Percentiles rank a stretch among this genome's conserved stretches.
Conservation (phyloP, 53 echinoderm and acorn worm species). For the Holothuria leucospilota region DNA sequence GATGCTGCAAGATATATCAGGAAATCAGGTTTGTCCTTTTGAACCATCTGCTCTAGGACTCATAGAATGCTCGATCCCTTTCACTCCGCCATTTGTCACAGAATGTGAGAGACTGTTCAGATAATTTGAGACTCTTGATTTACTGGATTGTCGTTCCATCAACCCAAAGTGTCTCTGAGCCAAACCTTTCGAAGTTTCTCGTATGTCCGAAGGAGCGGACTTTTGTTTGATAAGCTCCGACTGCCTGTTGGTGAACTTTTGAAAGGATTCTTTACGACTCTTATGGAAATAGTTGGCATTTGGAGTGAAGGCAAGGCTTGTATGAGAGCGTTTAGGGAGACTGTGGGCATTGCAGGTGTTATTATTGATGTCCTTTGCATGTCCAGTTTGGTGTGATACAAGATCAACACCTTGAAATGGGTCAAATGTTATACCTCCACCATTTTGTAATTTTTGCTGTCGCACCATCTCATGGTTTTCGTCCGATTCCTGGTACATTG, state of each 20-base stretch:
- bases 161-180: conserved; percentile 23
- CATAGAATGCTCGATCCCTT: too few relatives aligned
- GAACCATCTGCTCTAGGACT: too few relatives aligned
- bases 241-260: conserved; percentile 26
- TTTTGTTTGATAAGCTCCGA: conserved; percentile 31
- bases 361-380: conserved; percentile 7
- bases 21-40: too few relatives aligned
- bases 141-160: too few relatives aligned
- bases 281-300: conserved; percentile 1
- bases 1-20: too few relatives aligned
- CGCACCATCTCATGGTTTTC: neutral
- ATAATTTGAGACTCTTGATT: conserved; percentile 11
- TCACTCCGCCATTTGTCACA: neutral
- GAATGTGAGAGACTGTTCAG: neutral
- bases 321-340: conserved; percentile 20
- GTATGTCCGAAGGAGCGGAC: conserved; percentile 18
- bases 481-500: conserved; percentile 19
- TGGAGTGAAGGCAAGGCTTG: conserved; percentile 11
- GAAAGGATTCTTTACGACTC: neutral
- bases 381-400: neutral
- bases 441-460: neutral
- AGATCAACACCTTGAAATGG: conserved; percentile 6
- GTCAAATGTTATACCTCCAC: neutral
- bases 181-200: neutral
- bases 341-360: neutral